Base-by-base conservation (phyloP, 1,140 invertebrate genomes). In the Laodelphax striatellus region DNA sequence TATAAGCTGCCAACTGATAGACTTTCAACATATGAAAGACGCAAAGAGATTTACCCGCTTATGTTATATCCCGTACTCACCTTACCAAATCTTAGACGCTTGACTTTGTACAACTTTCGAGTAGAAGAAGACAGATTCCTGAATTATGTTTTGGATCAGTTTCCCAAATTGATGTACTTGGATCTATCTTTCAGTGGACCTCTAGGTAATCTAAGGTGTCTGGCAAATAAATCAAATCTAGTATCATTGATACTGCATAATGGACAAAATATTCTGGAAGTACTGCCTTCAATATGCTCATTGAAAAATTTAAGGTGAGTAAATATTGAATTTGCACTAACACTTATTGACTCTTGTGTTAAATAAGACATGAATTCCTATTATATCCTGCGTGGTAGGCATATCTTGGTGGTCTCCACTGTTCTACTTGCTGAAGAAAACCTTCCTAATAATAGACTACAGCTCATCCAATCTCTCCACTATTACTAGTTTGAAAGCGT, bases 111-210 rank as follows among this genome's bases (percentile, higher is more conserved):
- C 58, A 74, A 79, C 38, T 67, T 81, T 4, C 68, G 72, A n/a
- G 68, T 77, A 14, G 65, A 75, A 16, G 68, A 70, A 10, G 66
- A 73, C 1, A 9, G 34, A 11, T 38, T 38, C 34, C 2, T 38
- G 11, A 38, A 9, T 38, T 38, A 5, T 1, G 10, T 38, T 38
- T 13, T 38, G 34, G 34, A 38, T 9, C 34, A 38, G 34, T 38
- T 38, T 38, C 68, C 74, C 6, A 79, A 83, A 44, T 72, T 94
- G 13, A 84, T 80, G 21, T 80, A 90, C 69, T 73, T 95, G 43
- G 90, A 94, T 71, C 72, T 95, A 46, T 90, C 88, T 0, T 82
- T 84, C 62, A 90, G 86, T 68, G 74, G 75, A 61, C 75, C 80
- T 58, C 70, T 81, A 19, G 77, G 77, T 43, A 70, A 80, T 73